Conservation (phyloP, 2,888 invertebrate genomes). For the Drosophila ezoana region DNA sequence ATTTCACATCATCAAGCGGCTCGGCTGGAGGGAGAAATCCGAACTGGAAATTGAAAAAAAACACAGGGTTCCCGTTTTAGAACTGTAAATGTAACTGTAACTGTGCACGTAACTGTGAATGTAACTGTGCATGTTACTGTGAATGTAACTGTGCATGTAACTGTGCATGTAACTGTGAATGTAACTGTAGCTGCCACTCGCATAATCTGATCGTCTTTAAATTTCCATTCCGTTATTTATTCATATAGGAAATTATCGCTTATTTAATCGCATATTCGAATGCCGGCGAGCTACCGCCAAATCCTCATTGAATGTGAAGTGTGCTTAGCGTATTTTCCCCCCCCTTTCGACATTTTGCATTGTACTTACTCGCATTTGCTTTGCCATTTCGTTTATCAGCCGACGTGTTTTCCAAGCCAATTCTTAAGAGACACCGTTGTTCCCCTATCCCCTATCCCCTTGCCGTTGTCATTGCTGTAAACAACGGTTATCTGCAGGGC, state of each 20-base stretch:
- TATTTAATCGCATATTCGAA: constrained; percentile 70
- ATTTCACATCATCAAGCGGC: constrained; percentile 38
- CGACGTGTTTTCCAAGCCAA: constrained; percentile 42
- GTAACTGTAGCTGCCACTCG: constrained; percentile 6
- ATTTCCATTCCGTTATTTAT: constrained; percentile 63
- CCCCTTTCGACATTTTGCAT: constrained; percentile 44
- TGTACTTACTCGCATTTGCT: constrained; percentile 36
- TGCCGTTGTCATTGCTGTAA: constrained; percentile 47
- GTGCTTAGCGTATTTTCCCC: constrained; percentile 12
- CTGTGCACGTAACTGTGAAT: background rate
- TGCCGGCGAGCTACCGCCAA: constrained; percentile 30
- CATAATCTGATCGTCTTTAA: constrained; percentile 45
- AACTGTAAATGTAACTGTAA: background rate
- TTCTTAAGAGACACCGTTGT: constrained; percentile 46
- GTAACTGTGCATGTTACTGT: background rate
- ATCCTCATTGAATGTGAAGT: constrained; percentile 59
- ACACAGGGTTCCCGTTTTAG: background rate
- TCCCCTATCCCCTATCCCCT: background rate
- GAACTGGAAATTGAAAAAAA: constrained; percentile 16
- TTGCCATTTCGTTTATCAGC: constrained; percentile 68
- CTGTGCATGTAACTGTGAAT: background rate
- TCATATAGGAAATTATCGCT: constrained; percentile 80
- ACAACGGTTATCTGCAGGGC: constrained; percentile 71
- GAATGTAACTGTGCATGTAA: background rate
- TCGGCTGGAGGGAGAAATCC: constrained; percentile 12